These are phyloP conservation scores for Calameuta filiformis DNA, from an alignment of 2,888 invertebrate species.

Conservation along the genomic window DNA sequence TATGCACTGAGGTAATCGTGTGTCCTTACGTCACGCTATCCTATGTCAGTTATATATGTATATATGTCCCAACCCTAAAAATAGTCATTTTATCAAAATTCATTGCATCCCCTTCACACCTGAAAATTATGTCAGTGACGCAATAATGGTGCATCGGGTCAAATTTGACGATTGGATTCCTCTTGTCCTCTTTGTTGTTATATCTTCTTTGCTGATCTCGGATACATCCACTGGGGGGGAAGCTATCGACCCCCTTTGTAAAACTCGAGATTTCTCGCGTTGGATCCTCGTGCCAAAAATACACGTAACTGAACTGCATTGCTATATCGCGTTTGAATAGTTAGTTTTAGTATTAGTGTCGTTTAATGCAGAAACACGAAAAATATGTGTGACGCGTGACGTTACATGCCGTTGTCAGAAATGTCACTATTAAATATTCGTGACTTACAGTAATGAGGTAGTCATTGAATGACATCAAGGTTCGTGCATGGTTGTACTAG, in stretches of 20 bases:
- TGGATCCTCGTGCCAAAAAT: not conserved
- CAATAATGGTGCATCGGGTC: not conserved
- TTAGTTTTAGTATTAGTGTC: not conserved
- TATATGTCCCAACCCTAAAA: not conserved
- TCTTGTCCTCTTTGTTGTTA: not conserved
- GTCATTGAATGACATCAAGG: not conserved
- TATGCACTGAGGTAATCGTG: not conserved
- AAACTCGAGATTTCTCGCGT: not conserved
- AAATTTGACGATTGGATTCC: not conserved
- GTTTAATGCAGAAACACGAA: not conserved
- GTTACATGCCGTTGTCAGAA: not conserved
- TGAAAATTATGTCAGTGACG: not conserved
- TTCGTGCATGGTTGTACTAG: not conserved
- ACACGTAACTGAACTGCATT: not conserved
- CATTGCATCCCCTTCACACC: not conserved
- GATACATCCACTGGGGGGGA: not conserved
- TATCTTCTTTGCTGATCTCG: not conserved
- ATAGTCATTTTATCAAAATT: not conserved
- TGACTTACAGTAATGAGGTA: not conserved
- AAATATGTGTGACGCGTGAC: not conserved
- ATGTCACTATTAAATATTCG: not conserved
- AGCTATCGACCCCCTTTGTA: not conserved
- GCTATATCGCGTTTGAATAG: not conserved
- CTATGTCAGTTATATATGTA: not conserved
- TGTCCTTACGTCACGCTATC: not conserved